phyloP scores from a whole-genome alignment of 2,888 invertebrate genomes.

The Heteropelma amictum region DNA sequence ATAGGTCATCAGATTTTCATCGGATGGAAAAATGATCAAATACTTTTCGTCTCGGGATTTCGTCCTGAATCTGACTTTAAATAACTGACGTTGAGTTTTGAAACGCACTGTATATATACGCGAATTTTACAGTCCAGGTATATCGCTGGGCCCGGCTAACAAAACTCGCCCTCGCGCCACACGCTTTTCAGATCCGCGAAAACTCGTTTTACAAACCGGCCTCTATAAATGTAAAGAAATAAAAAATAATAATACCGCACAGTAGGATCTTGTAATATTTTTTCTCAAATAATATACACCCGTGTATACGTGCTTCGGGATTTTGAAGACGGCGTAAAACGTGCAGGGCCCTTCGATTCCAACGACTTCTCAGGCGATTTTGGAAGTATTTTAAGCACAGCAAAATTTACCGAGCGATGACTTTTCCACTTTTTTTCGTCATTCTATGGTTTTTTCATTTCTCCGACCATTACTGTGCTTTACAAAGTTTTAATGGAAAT shows the following conservation, averaged over 20 bases:
- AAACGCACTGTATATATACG: not conserved
- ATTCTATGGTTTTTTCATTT: no score
- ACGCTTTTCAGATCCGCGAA: slow-evolving; percentile 52
- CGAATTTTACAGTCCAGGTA: slow-evolving; percentile 22
- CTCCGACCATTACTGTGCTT: no score
- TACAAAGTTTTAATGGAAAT: no score
- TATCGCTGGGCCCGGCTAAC: slow-evolving; percentile 17
- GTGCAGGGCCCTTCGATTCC: not conserved
- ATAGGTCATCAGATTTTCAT: not conserved
- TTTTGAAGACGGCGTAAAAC: slow-evolving; percentile 4
- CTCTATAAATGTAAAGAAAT: slow-evolving; percentile 46
- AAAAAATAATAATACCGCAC: slow-evolving; percentile 2
- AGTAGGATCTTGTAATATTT: slow-evolving; percentile 22
- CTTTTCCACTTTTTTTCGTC: no score
- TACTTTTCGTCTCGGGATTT: not conserved
- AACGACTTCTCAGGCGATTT: not conserved
- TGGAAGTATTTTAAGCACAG: not conserved
- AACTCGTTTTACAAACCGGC: slow-evolving; percentile 60
- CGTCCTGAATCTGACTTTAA: not conserved
- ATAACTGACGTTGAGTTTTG: not conserved
- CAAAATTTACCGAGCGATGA: no score
- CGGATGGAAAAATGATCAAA: not conserved
- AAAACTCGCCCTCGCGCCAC: slow-evolving; percentile 34
- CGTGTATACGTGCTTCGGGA: not conserved
- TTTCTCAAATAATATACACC: slow-evolving; percentile 16